phyloP scores from a whole-genome alignment of 2,888 invertebrate species.

The Drosophila buzzatii region DNA sequence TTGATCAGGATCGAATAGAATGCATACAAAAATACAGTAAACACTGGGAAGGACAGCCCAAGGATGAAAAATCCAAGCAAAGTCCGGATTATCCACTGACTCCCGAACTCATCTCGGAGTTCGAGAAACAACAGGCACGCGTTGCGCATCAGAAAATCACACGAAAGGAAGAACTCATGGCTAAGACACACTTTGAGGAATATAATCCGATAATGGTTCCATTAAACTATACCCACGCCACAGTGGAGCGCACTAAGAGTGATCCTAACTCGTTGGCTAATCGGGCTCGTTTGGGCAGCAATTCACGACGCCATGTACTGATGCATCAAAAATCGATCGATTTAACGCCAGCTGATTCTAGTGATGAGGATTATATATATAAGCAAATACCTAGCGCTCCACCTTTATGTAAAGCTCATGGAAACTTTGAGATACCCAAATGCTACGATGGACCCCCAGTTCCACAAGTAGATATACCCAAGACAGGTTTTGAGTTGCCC shows the following conservation, averaged over 20 bases:
- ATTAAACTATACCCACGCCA: constrained; percentile 88
- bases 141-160: constrained; percentile 86
- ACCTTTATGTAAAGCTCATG: constrained; percentile 89
- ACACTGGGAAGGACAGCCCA: constrained; percentile 81
- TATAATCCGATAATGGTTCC: constrained; percentile 89
- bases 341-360: constrained; percentile 93
- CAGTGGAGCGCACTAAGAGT: constrained; percentile 93
- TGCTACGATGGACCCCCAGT: constrained; percentile 82
- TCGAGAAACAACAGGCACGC: constrained; percentile 86
- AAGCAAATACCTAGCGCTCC: constrained; percentile 91
- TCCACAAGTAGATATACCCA: constrained; percentile 86
- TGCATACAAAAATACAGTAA: constrained; percentile 87
- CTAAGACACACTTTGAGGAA: constrained; percentile 89
- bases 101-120: constrained; percentile 88
- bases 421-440: constrained; percentile 89
- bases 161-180: constrained; percentile 88
- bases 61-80: constrained; percentile 87
- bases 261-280: constrained; percentile 93
- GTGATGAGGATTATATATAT: constrained; percentile 92
- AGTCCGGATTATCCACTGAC: constrained; percentile 86
- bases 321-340: constrained; percentile 95
- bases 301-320: constrained; percentile 90
- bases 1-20: constrained; percentile 91
- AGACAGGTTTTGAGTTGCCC: constrained; percentile 90
- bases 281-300: constrained; percentile 90